Evolutionary conservation across 92 coral and sea anemone genomes (phyloP).

Genomic region (Epizoanthus illoricatus): DNA sequence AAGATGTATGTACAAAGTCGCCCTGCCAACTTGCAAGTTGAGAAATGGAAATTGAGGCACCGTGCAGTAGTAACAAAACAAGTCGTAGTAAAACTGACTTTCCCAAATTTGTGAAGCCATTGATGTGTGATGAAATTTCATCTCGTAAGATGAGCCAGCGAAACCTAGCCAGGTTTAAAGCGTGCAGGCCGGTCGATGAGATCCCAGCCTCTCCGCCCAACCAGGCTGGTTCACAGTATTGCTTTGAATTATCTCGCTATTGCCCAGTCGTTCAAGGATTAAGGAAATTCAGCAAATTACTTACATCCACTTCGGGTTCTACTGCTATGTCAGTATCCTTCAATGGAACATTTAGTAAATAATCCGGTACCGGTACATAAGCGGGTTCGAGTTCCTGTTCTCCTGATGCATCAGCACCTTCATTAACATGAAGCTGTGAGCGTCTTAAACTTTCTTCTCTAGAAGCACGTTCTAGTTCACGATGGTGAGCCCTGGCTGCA

Average conservation of each 20-base stretch:
- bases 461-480: slow-evolving; percentile 73
- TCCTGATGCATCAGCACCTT: slow-evolving; percentile 49
- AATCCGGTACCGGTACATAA: slow-evolving; percentile 70
- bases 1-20: slow-evolving; percentile 59
- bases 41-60: slow-evolving; percentile 34
- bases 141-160: slow-evolving; percentile 27
- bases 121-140: slow-evolving; percentile 13
- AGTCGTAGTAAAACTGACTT: slow-evolving; percentile 29
- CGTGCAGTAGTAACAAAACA: slow-evolving; percentile 13
- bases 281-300: slow-evolving; percentile 46
- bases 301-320: slow-evolving; percentile 77
- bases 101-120: slow-evolving; percentile 12
- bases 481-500: slow-evolving; percentile 75
- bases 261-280: slow-evolving; percentile 38
- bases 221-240: slow-evolving; percentile 20
- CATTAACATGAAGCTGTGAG: slow-evolving; percentile 61
- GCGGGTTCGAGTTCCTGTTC: slow-evolving; percentile 60
- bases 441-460: slow-evolving; percentile 71
- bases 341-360: slow-evolving; percentile 94
- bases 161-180: slow-evolving; percentile 26
- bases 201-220: slow-evolving; percentile 43
- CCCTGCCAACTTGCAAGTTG: slow-evolving; percentile 57
- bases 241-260: slow-evolving; percentile 28
- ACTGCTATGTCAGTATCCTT: slow-evolving; percentile 80
- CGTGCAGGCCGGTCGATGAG: slow-evolving; percentile 25